Base-by-base conservation (phyloP, 2,888 invertebrate species). In the Chymomyza procnemis region DNA sequence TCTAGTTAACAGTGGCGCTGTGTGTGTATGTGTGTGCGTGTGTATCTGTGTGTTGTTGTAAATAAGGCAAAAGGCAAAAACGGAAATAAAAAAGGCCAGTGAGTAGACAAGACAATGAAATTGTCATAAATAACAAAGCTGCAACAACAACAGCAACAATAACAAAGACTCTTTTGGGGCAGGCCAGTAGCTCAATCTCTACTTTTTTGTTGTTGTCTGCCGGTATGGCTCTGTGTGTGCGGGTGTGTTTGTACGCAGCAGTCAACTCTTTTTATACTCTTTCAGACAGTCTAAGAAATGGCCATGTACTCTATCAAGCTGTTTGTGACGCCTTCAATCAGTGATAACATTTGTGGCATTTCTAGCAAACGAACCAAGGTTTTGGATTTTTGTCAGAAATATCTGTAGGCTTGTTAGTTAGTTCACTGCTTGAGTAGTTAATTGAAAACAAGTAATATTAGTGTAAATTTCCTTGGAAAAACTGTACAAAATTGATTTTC, bases 31-130 rank as follows among this genome's bases (percentile, higher is more conserved):
- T 62, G 19, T 46, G 41, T 48, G 41, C 55, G 59, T 48, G 66
- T 64, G 30, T 67, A n/a, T n/a, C n/a, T n/a, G 70, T 66, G 14
- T 73, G 56, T n/a, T 55, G 61, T 64, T 14, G 78, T 76, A 78
- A 72, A 66, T 72, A 78, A 79, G 75, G 61, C 74, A 18, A 76
- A 75, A 73, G 74, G 72, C 79, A 82, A 78, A 78, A 73, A 67
- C 77, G 75, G 76, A 73, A 82, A 78, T 70, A 73, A 80, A 82
- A 85, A 74, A 41, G 74, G 80, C 72, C 73, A 80, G 73, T 73
- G 64, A 79, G 78, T 66, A 78, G 78, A 80, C 79, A 82, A 80
- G 85, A 83, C 82, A 83, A 83, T 83, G 83, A 83, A 82, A 85
- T 80, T 83, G 78, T 80, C 85, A 83, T 83, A 85, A 83, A 83